Conservation (phyloP, 1,140 invertebrate genomes). For the Zaprionus taronus region DNA sequence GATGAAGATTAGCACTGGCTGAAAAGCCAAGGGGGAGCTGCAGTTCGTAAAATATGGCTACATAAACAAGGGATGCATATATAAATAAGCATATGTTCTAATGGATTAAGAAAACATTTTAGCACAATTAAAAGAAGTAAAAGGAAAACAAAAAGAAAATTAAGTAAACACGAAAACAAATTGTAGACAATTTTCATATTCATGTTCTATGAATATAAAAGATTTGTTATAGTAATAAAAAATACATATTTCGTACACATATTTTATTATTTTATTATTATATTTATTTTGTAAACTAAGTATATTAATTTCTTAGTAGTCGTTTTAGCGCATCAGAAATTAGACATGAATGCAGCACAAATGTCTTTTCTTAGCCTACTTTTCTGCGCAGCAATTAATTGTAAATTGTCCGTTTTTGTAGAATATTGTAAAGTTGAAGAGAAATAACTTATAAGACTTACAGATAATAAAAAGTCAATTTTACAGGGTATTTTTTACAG, state of each 20-base stretch:
- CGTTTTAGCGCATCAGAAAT: neutral
- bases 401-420: too few species aligned
- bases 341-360: neutral
- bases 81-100: neutral
- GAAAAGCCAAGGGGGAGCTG: neutral
- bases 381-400: neutral
- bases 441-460: too few species aligned
- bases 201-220: neutral
- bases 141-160: neutral
- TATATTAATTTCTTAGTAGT: too few species aligned
- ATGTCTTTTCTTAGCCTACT: neutral
- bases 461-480: too few species aligned
- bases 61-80: neutral
- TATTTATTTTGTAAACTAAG: too few species aligned
- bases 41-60: neutral
- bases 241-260: neutral
- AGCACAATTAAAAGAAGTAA: neutral
- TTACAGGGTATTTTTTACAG: too few species aligned
- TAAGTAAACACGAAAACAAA: neutral
- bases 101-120: constrained; percentile 1
- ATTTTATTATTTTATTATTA: too few species aligned
- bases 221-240: neutral
- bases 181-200: neutral
- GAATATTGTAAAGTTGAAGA: too few species aligned
- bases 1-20: constrained; percentile 37